Base-by-base conservation (phyloP, 1,140 invertebrate species). In the Aethina tumida region DNA sequence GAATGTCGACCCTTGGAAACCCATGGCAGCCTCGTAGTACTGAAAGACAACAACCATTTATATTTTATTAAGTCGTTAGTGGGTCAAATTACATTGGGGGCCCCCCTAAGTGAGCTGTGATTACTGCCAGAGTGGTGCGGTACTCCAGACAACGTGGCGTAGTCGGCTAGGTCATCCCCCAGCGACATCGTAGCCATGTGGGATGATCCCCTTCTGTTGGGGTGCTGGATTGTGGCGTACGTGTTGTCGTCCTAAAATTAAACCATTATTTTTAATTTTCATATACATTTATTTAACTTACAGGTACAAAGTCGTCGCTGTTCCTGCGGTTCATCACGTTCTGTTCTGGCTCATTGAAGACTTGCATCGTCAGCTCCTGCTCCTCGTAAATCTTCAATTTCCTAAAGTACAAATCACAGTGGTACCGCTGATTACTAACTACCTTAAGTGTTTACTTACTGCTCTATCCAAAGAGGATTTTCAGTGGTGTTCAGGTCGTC, bases 401-500 rank as follows among this genome's bases (percentile, higher is more conserved):
- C 52, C 81, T 84, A 33, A 59, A 50, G 47, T 46, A 52, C 43
- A 37, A 43, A 5, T 16, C 21, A 16, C 2, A 19, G 2, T 22
- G 13, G 19, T 39, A 19, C 19, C 9, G 13, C 10, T 4, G 13
- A 18, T 16, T 30, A 45, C 12, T 15, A 14, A 25, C 8, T 18
- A 33, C 16, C 2, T 24, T 24, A 14, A 16, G 8, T 10, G 12
- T 16, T 22, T 32, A 68, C 77, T 71, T 59, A 84, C 79, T 89
- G 87, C 68, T 93, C 89, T 27, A 91, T 83, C 88, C 88, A 93
- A 1, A 93, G 64, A 0, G 89, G 89, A 72, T 93, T 93, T 62
- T 93, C 89, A 0, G 87, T 93, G 2, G 84, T 88, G 47, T 84
- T 81, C 7, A 88, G 62, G 53, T 89, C 84, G 53, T 89, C 83